Base-by-base conservation (phyloP, 2,113 vertebrate species). In the Barbus barbus region DNA sequence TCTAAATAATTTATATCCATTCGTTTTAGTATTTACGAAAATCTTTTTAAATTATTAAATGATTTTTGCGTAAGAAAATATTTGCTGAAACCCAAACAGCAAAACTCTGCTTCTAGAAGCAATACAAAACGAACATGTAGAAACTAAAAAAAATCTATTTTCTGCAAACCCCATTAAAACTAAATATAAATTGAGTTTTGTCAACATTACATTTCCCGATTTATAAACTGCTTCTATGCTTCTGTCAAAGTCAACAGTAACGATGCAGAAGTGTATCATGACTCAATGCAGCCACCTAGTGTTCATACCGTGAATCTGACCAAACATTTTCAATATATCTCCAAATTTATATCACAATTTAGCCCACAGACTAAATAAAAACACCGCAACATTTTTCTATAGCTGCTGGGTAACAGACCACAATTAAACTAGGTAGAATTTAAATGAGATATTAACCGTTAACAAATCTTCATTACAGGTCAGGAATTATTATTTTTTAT, bases 251-350 rank as follows among this genome's bases (percentile, higher is more conserved):
- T 65, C 78, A 41, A n/a, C 11, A 33, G 22, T 22, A 53, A 74
- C 5, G 33, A 28, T 26, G 20, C n/a, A 31, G 60, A 33, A 11
- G 60, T 20, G 44, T 48, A 74, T 26, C 56, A 75, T 90, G 77
- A 91, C 93, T 93, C 92, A 91, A 94, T 93, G 94, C 91, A 89
- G 91, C 93, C 94, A 94, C 84, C 94, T 91, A 86, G 91, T 91
- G 94, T 78, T 72, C 22, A 65, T 11, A 67, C 5, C 16, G 41
- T 18, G 53, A 60, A 60, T 36, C 31, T n/a, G n/a, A n/a, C 11
- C 51, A 78, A n/a, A 80, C 8, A 20, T 51, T 31, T 38, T 65
- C 28, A 65, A 31, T 3, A 31, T 7, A 65, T 38, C 67, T 71
- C 67, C 33, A 71, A 38, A 71, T 38, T 5, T 36, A 38, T 12